Evolutionary conservation across 2,888 invertebrate genomes (phyloP).

Genomic region (Synergus laeviventris): DNA sequence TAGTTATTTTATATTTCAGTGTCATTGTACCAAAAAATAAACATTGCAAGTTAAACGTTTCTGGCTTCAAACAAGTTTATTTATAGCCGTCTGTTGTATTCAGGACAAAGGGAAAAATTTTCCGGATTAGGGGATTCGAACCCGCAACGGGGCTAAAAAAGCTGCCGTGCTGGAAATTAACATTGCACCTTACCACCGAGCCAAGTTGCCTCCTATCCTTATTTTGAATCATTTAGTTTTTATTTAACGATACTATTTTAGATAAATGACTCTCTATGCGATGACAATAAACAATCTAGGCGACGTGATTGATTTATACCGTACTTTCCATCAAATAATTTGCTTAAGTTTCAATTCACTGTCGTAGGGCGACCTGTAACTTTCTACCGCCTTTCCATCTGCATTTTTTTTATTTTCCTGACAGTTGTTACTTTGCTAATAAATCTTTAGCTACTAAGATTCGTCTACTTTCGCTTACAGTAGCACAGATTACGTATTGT

Average conservation of each 20-base stretch:
- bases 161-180: no score
- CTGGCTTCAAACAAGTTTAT: no score
- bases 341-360: slow-evolving; percentile 2
- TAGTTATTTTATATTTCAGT: neutral
- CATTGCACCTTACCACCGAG: no score
- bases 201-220: no score
- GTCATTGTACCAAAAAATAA: neutral
- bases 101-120: no score
- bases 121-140: no score
- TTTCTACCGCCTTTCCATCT: neutral
- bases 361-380: neutral
- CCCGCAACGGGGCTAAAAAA: no score
- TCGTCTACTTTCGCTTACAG: neutral
- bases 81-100: no score
- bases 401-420: neutral
- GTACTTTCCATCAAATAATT: slow-evolving; percentile 1
- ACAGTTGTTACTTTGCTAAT: neutral
- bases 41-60: neutral
- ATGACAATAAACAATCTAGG: neutral
- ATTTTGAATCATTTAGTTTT: no score
- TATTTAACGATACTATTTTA: no score
- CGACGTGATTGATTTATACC: slow-evolving; percentile 4
- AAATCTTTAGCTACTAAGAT: neutral
- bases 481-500: neutral
- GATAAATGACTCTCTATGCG: no score